Percentiles rank a stretch among this genome's conserved stretches.
phyloP scores from a whole-genome alignment of 2,888 invertebrate genomes.

The Quadriops clusia region DNA sequence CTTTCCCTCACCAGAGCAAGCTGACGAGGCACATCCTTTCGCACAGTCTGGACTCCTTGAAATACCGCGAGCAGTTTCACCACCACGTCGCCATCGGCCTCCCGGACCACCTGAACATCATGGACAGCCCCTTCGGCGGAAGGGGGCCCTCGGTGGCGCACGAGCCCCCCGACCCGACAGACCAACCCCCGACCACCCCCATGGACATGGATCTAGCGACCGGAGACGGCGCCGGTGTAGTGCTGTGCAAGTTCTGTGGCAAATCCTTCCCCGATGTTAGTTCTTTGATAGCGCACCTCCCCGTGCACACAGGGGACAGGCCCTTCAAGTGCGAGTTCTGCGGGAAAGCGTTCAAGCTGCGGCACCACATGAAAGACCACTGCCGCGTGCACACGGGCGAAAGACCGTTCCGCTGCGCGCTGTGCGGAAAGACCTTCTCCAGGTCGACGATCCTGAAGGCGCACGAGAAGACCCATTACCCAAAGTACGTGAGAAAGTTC shows the following conservation, averaged over 20 bases:
- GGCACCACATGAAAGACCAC: slow-evolving; percentile 91
- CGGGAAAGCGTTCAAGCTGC: slow-evolving; percentile 83
- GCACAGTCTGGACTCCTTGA: slow-evolving; percentile 78
- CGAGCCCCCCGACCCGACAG: slow-evolving; percentile 39
- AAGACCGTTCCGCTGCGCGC: slow-evolving; percentile 75
- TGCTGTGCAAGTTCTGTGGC: slow-evolving; percentile 85
- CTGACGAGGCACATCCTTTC: slow-evolving; percentile 80
- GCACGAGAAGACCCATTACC: slow-evolving; percentile 87
- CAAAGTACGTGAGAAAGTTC: slow-evolving; percentile 82
- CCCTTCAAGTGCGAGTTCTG: slow-evolving; percentile 91
- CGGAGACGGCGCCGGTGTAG: slow-evolving; percentile 44
- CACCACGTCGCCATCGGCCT: slow-evolving; percentile 40
- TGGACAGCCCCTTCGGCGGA: slow-evolving; percentile 36
- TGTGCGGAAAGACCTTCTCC: slow-evolving; percentile 85
- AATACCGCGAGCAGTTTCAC: slow-evolving; percentile 65
- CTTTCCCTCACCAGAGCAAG: slow-evolving; percentile 84
- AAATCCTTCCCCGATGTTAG: slow-evolving; percentile 87
- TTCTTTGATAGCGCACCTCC: slow-evolving; percentile 75
- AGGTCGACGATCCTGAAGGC: slow-evolving; percentile 84
- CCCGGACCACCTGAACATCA: slow-evolving; percentile 29
- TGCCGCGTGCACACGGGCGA: slow-evolving; percentile 88
- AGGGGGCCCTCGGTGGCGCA: slow-evolving; percentile 27
- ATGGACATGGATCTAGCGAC: slow-evolving; percentile 52
- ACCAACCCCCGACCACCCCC: slow-evolving; percentile 38
- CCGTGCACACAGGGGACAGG: slow-evolving; percentile 80